Percentiles rank a stretch among this genome's conserved stretches.
These are phyloP conservation scores for Eupeodes luniger DNA, from an alignment of 2,888 invertebrate genomes.

Conservation along the genomic window DNA sequence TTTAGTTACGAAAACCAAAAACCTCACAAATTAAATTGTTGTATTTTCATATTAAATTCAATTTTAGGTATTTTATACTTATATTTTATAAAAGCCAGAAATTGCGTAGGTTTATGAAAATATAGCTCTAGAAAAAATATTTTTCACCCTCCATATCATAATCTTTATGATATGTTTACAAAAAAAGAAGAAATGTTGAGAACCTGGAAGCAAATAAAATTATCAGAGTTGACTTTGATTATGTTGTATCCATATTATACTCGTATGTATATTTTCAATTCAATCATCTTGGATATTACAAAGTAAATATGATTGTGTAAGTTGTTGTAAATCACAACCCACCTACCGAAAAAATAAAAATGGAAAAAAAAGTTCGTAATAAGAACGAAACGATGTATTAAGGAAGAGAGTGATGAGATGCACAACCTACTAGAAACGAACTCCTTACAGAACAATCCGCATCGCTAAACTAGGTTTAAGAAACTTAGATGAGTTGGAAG, in stretches of 20 bases:
- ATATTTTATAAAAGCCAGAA: background rate
- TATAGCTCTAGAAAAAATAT: background rate
- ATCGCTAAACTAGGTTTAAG: background rate
- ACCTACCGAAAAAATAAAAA: background rate
- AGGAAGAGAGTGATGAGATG: background rate
- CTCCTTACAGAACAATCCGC: background rate
- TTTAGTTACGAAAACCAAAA: background rate
- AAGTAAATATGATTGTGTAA: constrained; percentile 40
- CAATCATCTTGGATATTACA: constrained; percentile 49
- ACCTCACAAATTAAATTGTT: background rate
- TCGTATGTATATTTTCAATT: constrained; percentile 31
- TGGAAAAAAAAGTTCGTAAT: too few relatives aligned
- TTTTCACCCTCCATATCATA: background rate
- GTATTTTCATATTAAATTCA: background rate
- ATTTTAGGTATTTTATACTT: too few relatives aligned
- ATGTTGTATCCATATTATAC: background rate
- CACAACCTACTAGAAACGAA: background rate
- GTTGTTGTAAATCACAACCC: constrained; percentile 31
- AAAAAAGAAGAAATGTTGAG: background rate
- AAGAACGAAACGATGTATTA: background rate
- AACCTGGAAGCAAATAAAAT: constrained; percentile 2
- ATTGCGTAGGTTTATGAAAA: background rate
- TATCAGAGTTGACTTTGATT: constrained; percentile 27
- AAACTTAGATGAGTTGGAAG: too few relatives aligned
- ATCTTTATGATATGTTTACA: constrained; percentile 36